Percentiles rank a stretch among this genome's conserved stretches.
Conservation (phyloP, 2,797 vertebrate species). For the Vultur gryphus region DNA sequence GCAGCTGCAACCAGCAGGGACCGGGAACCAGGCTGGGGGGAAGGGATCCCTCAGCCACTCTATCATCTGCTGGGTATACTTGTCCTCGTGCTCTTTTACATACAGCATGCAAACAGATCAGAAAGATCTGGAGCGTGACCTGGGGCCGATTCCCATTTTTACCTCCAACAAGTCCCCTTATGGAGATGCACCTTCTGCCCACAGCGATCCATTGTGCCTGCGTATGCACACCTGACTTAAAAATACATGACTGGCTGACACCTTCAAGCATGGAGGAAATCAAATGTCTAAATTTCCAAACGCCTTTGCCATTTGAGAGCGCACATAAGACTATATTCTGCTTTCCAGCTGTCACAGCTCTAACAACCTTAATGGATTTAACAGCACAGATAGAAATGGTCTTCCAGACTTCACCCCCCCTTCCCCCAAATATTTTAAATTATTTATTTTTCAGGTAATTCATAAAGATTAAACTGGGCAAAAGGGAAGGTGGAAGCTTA, state of each 20-base stretch:
- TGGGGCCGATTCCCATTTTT: not conserved
- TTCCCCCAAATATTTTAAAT: not conserved
- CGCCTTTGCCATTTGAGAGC: conserved; percentile 13
- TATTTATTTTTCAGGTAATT: conserved; percentile 37
- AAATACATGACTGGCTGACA: conserved; percentile 7
- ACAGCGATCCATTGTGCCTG: not conserved
- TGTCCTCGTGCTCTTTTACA: not conserved
- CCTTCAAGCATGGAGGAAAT: not conserved
- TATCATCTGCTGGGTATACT: not conserved
- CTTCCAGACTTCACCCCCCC: not conserved
- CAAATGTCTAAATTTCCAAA: conserved; percentile 28
- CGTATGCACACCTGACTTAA: not conserved
- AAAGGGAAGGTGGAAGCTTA: conserved; percentile 35
- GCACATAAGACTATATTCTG: not conserved
- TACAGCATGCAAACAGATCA: not conserved
- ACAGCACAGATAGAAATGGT: conserved; percentile 3
- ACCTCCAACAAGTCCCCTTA: not conserved
- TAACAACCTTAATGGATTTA: conserved; percentile 34
- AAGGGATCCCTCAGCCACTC: not conserved
- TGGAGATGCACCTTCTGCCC: not conserved
- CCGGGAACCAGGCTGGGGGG: not conserved
- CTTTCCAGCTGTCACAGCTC: conserved; percentile 9
- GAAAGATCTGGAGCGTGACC: not conserved
- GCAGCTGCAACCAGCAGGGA: not conserved
- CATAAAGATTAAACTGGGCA: conserved; percentile 26